A percentile compares a stretch with the other conserved stretches of the same genome.
Evolutionary conservation across 2,113 vertebrate species (phyloP).

Genomic region (Cromileptes altivelis): DNA sequence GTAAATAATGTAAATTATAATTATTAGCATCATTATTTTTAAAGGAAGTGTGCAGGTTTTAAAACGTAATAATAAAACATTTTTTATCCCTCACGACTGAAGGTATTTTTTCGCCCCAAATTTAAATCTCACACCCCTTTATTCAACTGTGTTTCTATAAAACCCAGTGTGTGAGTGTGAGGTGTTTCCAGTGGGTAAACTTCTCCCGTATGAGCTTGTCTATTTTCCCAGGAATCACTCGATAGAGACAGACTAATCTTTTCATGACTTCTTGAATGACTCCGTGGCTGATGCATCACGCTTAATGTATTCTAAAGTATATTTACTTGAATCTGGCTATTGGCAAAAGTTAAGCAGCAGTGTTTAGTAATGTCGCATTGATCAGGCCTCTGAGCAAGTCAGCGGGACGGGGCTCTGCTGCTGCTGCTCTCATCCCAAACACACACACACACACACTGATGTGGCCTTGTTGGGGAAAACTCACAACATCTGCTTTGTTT

Average conservation of each 20-base stretch:
- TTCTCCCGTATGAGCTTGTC: constrained; percentile 43
- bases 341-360: constrained; percentile 87
- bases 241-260: constrained; percentile 81
- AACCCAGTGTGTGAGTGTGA: not conserved
- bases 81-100: not conserved
- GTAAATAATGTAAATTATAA: not conserved
- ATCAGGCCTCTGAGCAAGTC: constrained; percentile 80
- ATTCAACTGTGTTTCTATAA: not conserved
- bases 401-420: constrained; percentile 62
- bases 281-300: constrained; percentile 82
- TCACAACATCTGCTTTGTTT: constrained; percentile 71
- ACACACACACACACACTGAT: constrained; percentile 29
- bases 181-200: constrained; percentile 11
- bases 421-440: constrained; percentile 42
- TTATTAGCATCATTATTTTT: not conserved
- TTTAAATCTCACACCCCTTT: not conserved
- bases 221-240: constrained; percentile 71
- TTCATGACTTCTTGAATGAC: constrained; percentile 82
- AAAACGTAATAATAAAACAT: not conserved
- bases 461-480: constrained; percentile 50
- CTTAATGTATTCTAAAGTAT: constrained; percentile 87
- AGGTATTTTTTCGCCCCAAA: not conserved
- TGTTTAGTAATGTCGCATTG: constrained; percentile 85
- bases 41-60: not conserved
- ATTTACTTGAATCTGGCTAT: constrained; percentile 87